phyloP scores from a whole-genome alignment of 2,888 invertebrate species.

The Coenonympha glycerion region DNA sequence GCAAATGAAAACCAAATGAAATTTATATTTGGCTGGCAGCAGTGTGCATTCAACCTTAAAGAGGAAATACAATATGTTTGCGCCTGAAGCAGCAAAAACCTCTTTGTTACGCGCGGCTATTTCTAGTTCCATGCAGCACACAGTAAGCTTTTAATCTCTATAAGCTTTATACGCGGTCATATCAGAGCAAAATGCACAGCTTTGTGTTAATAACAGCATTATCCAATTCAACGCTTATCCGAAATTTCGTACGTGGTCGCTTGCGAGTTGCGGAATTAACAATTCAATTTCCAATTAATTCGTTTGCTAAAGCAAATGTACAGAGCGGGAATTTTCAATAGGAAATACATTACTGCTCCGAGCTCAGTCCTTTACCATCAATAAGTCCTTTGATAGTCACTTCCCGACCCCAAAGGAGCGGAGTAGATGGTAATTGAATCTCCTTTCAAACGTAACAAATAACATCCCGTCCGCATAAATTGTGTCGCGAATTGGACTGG shows the following conservation, averaged over 20 bases:
- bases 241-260: neutral
- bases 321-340: neutral
- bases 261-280: neutral
- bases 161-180: neutral
- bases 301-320: neutral
- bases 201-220: neutral
- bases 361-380: neutral
- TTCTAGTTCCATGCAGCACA: neutral
- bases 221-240: neutral
- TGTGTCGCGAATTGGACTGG: constrained; percentile 5
- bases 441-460: constrained; percentile 27
- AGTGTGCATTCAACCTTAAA: too few species aligned
- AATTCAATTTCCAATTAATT: neutral
- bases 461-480: constrained; percentile 24
- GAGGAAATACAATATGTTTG: too few species aligned
- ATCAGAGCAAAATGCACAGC: neutral
- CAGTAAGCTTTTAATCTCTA: neutral
- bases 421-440: constrained; percentile 23
- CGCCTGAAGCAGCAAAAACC: neutral
- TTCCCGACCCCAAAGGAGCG: constrained; percentile 16
- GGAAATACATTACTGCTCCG: neutral
- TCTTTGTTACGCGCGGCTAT: neutral
- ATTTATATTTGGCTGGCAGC: too few species aligned
- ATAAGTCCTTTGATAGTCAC: constrained; percentile 1
- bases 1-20: too few species aligned